Evolutionary conservation across 2,888 invertebrate genomes (phyloP).

Genomic region (Camponotus fellah): DNA sequence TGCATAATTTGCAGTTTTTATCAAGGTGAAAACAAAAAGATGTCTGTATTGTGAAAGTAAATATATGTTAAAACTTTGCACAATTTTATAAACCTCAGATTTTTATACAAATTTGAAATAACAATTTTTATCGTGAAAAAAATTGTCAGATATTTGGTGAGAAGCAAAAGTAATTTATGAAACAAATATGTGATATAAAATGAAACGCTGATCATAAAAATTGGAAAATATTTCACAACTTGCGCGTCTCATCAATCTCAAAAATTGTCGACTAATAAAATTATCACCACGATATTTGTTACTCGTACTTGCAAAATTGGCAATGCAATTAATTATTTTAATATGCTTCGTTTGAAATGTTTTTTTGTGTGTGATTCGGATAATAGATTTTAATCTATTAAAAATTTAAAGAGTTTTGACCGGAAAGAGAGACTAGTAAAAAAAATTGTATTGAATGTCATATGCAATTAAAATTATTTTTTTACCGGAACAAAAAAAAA

Average conservation of each 20-base stretch:
- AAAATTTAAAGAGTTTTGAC: not conserved
- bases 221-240: slow-evolving; percentile 28
- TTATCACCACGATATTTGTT: not conserved
- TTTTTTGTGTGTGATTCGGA: not conserved
- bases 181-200: not conserved
- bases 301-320: not conserved
- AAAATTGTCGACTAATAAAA: not conserved
- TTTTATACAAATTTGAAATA: not conserved
- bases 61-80: not conserved
- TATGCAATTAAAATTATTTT: not conserved
- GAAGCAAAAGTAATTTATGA: not conserved
- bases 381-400: slow-evolving; percentile 6
- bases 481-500: not conserved
- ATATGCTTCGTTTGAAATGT: not conserved
- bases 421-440: not conserved
- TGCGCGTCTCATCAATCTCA: not conserved
- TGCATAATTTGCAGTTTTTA: not conserved
- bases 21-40: not conserved
- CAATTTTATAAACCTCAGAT: not conserved
- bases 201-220: not conserved
- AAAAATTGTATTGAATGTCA: not conserved
- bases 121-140: not conserved
- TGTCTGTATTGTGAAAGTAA: not conserved
- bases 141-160: not conserved
- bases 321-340: slow-evolving; percentile 14